A percentile compares a stretch with the other conserved stretches of the same genome.
phyloP scores from a whole-genome alignment of 92 coral and sea anemone genomes.

The Hydrozoanthus gracilis region DNA sequence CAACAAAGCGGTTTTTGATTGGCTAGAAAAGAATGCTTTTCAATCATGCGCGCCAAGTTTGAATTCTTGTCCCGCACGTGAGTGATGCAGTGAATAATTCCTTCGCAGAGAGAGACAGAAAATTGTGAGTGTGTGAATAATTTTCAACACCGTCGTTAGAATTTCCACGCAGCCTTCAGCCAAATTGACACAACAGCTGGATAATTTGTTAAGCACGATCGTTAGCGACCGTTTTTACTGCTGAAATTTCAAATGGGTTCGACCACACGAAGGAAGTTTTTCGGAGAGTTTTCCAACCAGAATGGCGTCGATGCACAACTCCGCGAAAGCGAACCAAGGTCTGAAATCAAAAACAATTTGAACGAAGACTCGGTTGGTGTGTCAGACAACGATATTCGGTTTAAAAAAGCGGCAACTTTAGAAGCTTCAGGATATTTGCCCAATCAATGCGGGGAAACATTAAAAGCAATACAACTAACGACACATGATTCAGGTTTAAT shows the following conservation, averaged over 20 bases:
- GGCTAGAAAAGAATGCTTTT: constrained; percentile 45
- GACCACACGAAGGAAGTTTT: constrained; percentile 13
- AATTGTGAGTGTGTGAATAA: constrained; percentile 32
- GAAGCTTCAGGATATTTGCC: constrained; percentile 25
- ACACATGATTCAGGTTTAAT: not conserved
- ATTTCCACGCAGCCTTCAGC: constrained; percentile 30
- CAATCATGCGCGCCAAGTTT: constrained; percentile 66
- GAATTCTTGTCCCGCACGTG: constrained; percentile 68
- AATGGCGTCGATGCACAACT: constrained; percentile 6
- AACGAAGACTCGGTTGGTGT: not conserved
- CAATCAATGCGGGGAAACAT: constrained; percentile 1
- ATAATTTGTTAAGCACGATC: not conserved
- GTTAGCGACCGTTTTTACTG: not conserved
- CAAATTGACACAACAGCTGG: constrained; percentile 31
- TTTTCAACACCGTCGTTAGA: constrained; percentile 20
- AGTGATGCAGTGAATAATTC: constrained; percentile 18
- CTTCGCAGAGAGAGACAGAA: constrained; percentile 28
- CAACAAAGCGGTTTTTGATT: constrained; percentile 26
- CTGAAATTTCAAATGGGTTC: constrained; percentile 32
- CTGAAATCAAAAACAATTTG: constrained; percentile 10
- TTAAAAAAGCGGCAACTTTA: constrained; percentile 6
- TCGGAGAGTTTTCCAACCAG: constrained; percentile 24
- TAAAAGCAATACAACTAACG: not conserved
- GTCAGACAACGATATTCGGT: constrained; percentile 11
- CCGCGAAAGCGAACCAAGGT: constrained; percentile 2